Base-by-base conservation (phyloP, 2,797 vertebrate genomes). In the Uromys caudimaculatus region DNA sequence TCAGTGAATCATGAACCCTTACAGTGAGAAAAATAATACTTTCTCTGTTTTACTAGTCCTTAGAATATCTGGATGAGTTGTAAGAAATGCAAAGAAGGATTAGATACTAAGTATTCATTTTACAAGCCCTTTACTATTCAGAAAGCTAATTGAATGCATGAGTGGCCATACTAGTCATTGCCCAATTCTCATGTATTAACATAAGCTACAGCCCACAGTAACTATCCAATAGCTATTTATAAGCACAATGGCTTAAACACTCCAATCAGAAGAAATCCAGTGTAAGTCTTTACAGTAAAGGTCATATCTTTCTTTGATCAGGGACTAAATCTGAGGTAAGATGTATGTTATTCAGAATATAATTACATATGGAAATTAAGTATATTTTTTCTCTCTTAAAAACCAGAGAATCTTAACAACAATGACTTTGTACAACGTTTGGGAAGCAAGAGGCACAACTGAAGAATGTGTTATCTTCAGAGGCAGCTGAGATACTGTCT, bases 41-140 rank as follows among this genome's bases (percentile, higher is more conserved):
- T 64, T 90, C 50, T 47, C 62, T 38, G 4, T 73, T 93, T 86
- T 83, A 89, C 52, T 77, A 35, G 50, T 78, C 29, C 2, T 85
- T 73, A 71, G 0, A 10, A 21, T 56, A 77, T 78, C 9, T 78
- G 52, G 16, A 47, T 90, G 35, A 64, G 38, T 44, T 50, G 16
- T 94, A n/a, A 94, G 71, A 83, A 35, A 79, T 75, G 87, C 27
- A 71, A 93, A 58, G 16, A 50, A 86, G 32, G 95, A 79, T 91
- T 79, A 73, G 32, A 95, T 86, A 75, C 21, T 41, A 47, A 81
- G 58, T 76, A 83, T 83, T 94, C 82, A n/a, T 7, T 90, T 95
- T 79, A 89, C 21, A 86, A 23, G 78, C 69, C 23, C 12, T 83
- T 95, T 47, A 47, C 58, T 95, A 79, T 76, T 94, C 38, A 76